Conservation (phyloP, 1,140 invertebrate genomes). For the Neuroterus valhalla region DNA sequence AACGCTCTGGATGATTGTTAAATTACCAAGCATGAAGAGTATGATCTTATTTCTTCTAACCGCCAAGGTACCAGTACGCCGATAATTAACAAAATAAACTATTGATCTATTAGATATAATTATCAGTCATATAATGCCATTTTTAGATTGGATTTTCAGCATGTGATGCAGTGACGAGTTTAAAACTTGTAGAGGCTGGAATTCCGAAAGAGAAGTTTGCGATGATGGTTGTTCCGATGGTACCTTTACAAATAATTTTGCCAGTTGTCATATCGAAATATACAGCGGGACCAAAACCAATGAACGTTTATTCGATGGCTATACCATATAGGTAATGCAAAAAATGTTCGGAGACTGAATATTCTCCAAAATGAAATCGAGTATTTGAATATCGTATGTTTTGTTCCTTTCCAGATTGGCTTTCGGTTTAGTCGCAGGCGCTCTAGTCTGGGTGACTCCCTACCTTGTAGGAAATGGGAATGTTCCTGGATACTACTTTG, state of each 20-base stretch:
- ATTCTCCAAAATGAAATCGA: conserved; percentile 15
- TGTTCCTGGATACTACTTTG: conserved; percentile 88
- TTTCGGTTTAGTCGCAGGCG: conserved; percentile 89
- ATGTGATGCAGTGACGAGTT: conserved; percentile 94
- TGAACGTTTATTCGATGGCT: conserved; percentile 92
- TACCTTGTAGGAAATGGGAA: conserved; percentile 79
- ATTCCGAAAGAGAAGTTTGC: conserved; percentile 97
- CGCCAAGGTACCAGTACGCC: conserved; percentile 78
- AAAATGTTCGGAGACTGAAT: conserved; percentile 33
- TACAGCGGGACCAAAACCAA: conserved; percentile 90
- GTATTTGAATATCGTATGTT: conserved; percentile 35
- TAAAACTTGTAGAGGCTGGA: conserved; percentile 96
- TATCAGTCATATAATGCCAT: conserved; percentile 16
- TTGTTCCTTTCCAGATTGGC: conserved; percentile 78
- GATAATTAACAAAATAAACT: no score
- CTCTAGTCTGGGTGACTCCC: conserved; percentile 91
- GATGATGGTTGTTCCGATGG: conserved; percentile 91
- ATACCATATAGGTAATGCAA: conserved; percentile 85
- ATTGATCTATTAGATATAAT: no score
- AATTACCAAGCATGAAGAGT: conserved; percentile 86
- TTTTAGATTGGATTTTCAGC: conserved; percentile 94
- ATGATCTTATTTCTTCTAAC: conserved; percentile 91
- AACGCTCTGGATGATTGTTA: conserved; percentile 88
- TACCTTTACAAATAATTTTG: conserved; percentile 95
- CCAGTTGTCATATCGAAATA: conserved; percentile 92